Percentiles rank a stretch among this genome's conserved stretches.
Conservation (phyloP, 2,113 vertebrate genomes). For the Carassius auratus region DNA sequence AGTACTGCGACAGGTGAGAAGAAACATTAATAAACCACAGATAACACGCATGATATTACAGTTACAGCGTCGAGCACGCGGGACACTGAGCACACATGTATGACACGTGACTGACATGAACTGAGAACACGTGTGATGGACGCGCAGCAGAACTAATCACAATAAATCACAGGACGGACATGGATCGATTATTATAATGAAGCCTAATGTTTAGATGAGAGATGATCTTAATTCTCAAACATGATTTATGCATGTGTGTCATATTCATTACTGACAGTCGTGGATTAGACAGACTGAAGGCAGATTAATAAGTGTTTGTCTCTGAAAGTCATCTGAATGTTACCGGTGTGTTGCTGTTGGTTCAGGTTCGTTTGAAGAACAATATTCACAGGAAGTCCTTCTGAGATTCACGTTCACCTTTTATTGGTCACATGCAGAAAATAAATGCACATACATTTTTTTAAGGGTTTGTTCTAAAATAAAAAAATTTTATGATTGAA, state of each 20-base stretch:
- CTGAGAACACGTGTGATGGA: neutral
- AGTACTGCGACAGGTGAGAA: conserved; percentile 70
- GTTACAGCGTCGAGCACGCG: neutral
- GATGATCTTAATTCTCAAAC: neutral
- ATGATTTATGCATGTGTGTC: neutral
- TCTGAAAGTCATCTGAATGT: neutral
- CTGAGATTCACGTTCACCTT: neutral
- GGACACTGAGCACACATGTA: too few relatives aligned
- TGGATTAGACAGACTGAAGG: neutral
- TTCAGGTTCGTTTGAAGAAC: neutral
- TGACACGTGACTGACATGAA: neutral
- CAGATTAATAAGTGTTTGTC: neutral
- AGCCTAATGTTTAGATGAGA: neutral
- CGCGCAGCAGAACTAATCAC: neutral
- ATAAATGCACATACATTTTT: too few relatives aligned
- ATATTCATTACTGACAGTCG: neutral
- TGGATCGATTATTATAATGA: neutral
- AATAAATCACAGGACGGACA: neutral
- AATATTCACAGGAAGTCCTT: too few relatives aligned
- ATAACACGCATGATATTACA: neutral
- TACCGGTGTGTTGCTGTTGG: neutral
- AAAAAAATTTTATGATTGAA: too few relatives aligned
- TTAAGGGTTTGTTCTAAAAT: too few relatives aligned
- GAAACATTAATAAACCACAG: neutral
- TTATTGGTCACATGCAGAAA: neutral